A percentile compares a stretch with the other conserved stretches of the same genome.
Conservation (phyloP, 2,888 invertebrate genomes). For the Andrena praecox region DNA sequence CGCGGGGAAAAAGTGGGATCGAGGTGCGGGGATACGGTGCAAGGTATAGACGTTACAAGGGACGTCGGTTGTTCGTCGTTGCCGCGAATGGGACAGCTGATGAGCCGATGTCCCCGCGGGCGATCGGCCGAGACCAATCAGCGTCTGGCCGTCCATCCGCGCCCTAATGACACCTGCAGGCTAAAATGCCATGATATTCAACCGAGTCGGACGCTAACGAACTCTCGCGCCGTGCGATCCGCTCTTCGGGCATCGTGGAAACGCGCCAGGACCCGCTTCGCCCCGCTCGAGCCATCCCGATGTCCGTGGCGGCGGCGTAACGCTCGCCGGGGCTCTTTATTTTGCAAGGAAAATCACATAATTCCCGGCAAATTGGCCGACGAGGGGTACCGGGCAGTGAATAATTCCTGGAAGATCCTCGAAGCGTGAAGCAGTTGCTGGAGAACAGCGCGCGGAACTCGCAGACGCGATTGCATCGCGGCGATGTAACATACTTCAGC, state of each 20-base stretch:
- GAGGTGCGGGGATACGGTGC: background rate
- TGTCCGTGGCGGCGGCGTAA: slow-evolving; percentile 6
- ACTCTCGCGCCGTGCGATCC: slow-evolving; percentile 64
- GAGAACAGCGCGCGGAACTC: slow-evolving; percentile 9
- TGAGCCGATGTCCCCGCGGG: slow-evolving; percentile 81
- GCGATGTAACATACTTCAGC: background rate
- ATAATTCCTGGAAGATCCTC: slow-evolving; percentile 31
- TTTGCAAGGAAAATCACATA: slow-evolving; percentile 21
- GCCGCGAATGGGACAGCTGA: slow-evolving; percentile 82
- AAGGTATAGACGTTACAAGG: slow-evolving; percentile 23
- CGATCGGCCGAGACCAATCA: slow-evolving; percentile 83
- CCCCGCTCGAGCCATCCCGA: background rate
- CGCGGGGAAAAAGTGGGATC: background rate
- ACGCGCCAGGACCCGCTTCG: background rate
- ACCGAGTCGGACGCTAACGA: slow-evolving; percentile 79
- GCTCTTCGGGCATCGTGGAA: background rate
- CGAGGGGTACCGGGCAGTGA: background rate
- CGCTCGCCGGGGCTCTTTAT: background rate
- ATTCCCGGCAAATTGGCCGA: slow-evolving; percentile 39
- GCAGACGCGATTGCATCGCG: background rate
- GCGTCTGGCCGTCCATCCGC: slow-evolving; percentile 78
- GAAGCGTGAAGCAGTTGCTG: slow-evolving; percentile 5
- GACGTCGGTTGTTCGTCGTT: slow-evolving; percentile 35
- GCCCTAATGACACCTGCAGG: slow-evolving; percentile 84
- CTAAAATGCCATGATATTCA: slow-evolving; percentile 83